Percentiles rank a stretch among this genome's conserved stretches.
These are phyloP conservation scores for Zaprionus ghesquierei DNA, from an alignment of 1,140 invertebrate genomes.

Conservation along the genomic window DNA sequence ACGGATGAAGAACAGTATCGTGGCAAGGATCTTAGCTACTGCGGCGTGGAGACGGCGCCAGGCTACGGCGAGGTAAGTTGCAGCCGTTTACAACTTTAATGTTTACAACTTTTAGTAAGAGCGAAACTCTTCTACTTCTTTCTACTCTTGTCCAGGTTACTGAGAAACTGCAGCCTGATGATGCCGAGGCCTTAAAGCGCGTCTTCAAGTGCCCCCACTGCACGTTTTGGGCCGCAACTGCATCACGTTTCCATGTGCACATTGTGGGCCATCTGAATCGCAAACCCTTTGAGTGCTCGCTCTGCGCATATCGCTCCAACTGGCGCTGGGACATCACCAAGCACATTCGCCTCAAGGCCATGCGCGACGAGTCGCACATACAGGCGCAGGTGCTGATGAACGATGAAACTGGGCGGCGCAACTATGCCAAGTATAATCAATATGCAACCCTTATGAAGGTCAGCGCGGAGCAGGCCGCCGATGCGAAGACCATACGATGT, in stretches of 20 bases:
- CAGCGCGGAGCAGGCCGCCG: conserved; percentile 61
- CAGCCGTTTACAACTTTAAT: background rate
- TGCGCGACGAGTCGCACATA: conserved; percentile 90
- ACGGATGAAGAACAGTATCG: conserved; percentile 43
- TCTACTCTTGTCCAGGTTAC: conserved; percentile 57
- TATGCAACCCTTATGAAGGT: conserved; percentile 89
- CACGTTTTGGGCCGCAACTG: conserved; percentile 94
- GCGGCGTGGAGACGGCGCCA: conserved; percentile 84
- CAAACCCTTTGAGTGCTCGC: conserved; percentile 96
- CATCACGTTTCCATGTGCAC: conserved; percentile 95
- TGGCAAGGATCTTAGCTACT: conserved; percentile 68
- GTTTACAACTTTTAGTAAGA: background rate
- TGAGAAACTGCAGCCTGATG: conserved; percentile 67
- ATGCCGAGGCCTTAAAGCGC: conserved; percentile 83
- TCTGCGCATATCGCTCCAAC: conserved; percentile 95
- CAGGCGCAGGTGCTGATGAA: conserved; percentile 92
- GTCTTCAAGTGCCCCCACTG: conserved; percentile 96
- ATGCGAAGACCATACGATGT: conserved; percentile 70
- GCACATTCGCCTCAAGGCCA: conserved; percentile 94
- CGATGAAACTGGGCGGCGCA: conserved; percentile 93
- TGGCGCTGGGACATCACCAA: conserved; percentile 98
- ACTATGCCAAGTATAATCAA: conserved; percentile 96
- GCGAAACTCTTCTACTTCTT: background rate
- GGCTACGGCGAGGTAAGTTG: conserved; percentile 83
- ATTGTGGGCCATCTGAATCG: conserved; percentile 95